Evolutionary conservation across 2,888 invertebrate genomes (phyloP), one percentile per base, ranked within the genome.

Genomic region (Teinopalpus imperialis): DNA sequence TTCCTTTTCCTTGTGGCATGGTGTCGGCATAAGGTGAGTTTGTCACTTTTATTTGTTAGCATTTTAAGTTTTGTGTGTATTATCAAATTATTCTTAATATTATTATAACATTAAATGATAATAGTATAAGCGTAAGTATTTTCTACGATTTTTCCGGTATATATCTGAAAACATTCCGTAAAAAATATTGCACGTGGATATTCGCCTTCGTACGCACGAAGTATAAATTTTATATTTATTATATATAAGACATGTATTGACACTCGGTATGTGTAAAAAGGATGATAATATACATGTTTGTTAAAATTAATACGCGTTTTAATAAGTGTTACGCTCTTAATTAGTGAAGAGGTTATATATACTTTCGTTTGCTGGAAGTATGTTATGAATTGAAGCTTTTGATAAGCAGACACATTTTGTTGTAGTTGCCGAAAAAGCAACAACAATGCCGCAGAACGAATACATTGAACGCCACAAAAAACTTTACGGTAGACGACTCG

Each of bases 381-480:
- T 13, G 37, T 32, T 16, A 16, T 3, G n/a, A 30, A 18, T 30
- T 26, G 27, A 42, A 48, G 50, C 58, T 54, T 63, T 70, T 80
- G 66, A 69, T 66, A 65, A 65, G 63, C 62, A 71, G 56, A 66
- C 66, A 64, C 4, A 73, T 85, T 86, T 88, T 88, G 87, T 88
- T 87, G 81, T 88, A 88, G 86, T 87, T 81, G 83, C 83, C 83
- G 88, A 74, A 66, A 76, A 80, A 87, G 80, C 86, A 85, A 80
- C 82, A 85, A 90, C 74, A 81, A 97, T 97, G 98, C 98, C 98
- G 74, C 99, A 99, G 91, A 99, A 99, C 93, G 99, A 99, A 88
- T 98, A 99, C 81, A 99, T 99, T 88, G 99, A 99, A 69, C 93
- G 98, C 54, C 98, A 98, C 81, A 94, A 96, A 73, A 99, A 99